These are phyloP conservation scores for Microcebus griseorufus DNA, from an alignment of 2,113 vertebrate species.

Conservation along the genomic window DNA sequence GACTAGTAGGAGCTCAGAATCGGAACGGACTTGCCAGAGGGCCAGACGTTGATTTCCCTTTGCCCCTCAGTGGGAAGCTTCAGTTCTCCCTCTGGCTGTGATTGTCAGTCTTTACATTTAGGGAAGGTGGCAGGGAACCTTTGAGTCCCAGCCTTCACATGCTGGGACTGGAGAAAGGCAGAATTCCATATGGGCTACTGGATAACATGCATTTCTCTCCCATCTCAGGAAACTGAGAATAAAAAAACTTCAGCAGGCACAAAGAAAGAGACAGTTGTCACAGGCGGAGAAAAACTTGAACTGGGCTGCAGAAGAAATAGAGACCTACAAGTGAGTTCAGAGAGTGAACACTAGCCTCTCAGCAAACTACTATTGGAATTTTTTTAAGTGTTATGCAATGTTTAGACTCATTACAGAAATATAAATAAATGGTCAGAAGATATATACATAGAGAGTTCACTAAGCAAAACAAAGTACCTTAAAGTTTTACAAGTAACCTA, in stretches of 20 bases:
- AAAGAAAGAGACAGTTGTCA: slow-evolving; percentile 89
- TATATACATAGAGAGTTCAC: not conserved
- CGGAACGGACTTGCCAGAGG: not conserved
- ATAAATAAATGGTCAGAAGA: not conserved
- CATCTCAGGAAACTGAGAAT: slow-evolving; percentile 89
- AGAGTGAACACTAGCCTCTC: not conserved
- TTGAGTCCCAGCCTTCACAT: not conserved
- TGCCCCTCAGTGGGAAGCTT: not conserved
- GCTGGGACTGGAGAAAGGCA: not conserved
- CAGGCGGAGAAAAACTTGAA: slow-evolving; percentile 89
- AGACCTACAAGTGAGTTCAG: slow-evolving; percentile 85
- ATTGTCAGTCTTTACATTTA: not conserved
- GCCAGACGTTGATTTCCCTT: not conserved
- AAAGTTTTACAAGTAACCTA: not conserved
- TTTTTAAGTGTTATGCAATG: not conserved
- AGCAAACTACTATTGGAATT: not conserved
- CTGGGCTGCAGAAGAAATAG: slow-evolving; percentile 88
- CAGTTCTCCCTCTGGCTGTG: not conserved
- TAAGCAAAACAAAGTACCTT: not conserved
- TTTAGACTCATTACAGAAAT: not conserved
- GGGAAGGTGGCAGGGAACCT: not conserved
- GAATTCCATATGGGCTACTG: not conserved
- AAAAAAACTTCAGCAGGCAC: slow-evolving; percentile 90
- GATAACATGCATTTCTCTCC: not conserved
- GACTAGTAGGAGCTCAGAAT: not conserved